A percentile compares a stretch with the other conserved stretches of the same genome.
Evolutionary conservation across 1,140 invertebrate genomes (phyloP).

Genomic region (Drosophila novamexicana): DNA sequence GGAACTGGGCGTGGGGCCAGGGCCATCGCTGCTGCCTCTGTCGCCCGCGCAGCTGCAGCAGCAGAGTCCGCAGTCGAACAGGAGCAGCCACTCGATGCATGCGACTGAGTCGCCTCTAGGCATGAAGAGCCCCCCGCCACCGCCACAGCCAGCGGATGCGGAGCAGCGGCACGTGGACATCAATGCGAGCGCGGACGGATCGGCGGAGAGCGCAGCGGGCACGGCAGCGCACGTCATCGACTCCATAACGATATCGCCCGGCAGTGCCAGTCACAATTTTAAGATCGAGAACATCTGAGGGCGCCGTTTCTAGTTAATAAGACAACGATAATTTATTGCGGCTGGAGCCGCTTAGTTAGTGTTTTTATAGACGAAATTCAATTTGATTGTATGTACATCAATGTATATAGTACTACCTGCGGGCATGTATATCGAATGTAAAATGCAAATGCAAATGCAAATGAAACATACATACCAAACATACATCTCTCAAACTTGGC

Average conservation of each 20-base stretch:
- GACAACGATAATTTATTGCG: constrained; percentile 61
- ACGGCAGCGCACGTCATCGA: constrained; percentile 76
- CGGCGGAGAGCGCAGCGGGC: constrained; percentile 48
- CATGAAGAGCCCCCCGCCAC: constrained; percentile 56
- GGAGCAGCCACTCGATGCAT: constrained; percentile 70
- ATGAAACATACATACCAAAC: constrained; percentile 31
- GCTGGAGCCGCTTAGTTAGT: constrained; percentile 64
- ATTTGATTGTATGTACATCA: constrained; percentile 33
- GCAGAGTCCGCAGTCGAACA: constrained; percentile 70
- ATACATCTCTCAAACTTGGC: neutral
- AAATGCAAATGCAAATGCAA: constrained; percentile 36
- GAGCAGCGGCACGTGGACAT: constrained; percentile 56
- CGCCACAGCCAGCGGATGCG: constrained; percentile 35
- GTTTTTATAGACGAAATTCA: constrained; percentile 64
- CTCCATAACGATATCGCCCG: constrained; percentile 82
- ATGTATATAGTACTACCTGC: constrained; percentile 50
- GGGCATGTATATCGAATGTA: constrained; percentile 31
- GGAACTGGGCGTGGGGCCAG: constrained; percentile 49
- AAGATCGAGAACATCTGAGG: constrained; percentile 82
- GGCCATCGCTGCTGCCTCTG: constrained; percentile 42
- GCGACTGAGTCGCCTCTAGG: constrained; percentile 53
- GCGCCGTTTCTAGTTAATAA: constrained; percentile 37
- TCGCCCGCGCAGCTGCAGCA: constrained; percentile 68
- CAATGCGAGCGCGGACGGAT: constrained; percentile 42
- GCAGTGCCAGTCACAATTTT: constrained; percentile 67